These are phyloP conservation scores for Tautogolabrus adspersus DNA, from an alignment of 2,113 vertebrate species.

Conservation along the genomic window DNA sequence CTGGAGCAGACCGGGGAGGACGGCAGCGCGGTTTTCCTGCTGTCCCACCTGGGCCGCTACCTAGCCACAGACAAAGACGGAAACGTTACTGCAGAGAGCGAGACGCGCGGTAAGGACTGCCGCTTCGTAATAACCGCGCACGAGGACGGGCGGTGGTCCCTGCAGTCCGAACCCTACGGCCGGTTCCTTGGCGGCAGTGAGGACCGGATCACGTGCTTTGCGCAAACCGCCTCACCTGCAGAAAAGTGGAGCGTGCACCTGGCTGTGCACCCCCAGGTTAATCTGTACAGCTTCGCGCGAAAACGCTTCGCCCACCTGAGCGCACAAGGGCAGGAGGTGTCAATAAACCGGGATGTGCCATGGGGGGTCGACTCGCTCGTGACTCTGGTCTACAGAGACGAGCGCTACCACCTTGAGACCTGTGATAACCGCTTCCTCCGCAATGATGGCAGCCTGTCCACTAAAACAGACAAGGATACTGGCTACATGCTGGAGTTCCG, in stretches of 20 bases:
- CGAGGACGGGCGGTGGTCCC: slow-evolving; percentile 95
- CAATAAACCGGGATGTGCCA: slow-evolving; percentile 91
- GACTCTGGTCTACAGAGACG: slow-evolving; percentile 93
- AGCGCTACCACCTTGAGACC: slow-evolving; percentile 94
- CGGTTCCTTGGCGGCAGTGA: slow-evolving; percentile 94
- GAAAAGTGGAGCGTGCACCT: slow-evolving; percentile 96
- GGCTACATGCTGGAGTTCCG: slow-evolving; percentile 95
- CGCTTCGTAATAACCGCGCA: slow-evolving; percentile 92
- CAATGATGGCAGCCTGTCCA: slow-evolving; percentile 86
- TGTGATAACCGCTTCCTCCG: slow-evolving; percentile 93
- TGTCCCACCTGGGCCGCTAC: slow-evolving; percentile 96
- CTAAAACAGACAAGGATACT: slow-evolving; percentile 85
- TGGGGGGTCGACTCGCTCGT: slow-evolving; percentile 96
- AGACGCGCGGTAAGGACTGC: slow-evolving; percentile 88
- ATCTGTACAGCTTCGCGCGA: slow-evolving; percentile 92
- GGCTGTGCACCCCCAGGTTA: slow-evolving; percentile 95
- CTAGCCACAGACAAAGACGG: slow-evolving; percentile 96
- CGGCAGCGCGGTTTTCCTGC: slow-evolving; percentile 88
- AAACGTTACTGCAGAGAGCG: slow-evolving; percentile 91
- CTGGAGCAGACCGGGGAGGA: slow-evolving; percentile 92
- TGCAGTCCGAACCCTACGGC: slow-evolving; percentile 92
- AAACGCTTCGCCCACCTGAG: slow-evolving; percentile 95
- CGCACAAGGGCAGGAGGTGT: slow-evolving; percentile 85
- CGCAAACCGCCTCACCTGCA: slow-evolving; percentile 86
- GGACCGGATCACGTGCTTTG: slow-evolving; percentile 94